Conservation (phyloP, 2,113 vertebrate genomes). For the Coptodon bakossiorum region DNA sequence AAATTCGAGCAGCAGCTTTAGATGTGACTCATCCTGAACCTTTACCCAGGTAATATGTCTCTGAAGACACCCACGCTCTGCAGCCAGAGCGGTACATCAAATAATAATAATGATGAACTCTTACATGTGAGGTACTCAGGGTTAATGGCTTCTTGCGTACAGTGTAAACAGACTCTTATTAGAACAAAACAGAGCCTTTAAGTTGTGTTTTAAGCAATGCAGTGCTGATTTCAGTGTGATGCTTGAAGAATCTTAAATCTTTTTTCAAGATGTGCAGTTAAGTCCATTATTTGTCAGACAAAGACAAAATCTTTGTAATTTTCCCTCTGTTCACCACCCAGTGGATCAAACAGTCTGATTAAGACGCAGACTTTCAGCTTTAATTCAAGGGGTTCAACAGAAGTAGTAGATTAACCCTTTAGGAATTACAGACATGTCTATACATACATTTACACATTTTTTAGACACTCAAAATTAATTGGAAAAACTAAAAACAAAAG, state of each 20-base stretch:
- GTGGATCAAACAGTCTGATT: background rate
- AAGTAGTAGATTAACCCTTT: background rate
- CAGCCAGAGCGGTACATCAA: background rate
- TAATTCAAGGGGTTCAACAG: background rate
- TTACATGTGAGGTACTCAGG: background rate
- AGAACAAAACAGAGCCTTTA: background rate
- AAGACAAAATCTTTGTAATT: background rate
- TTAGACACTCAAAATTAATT: background rate
- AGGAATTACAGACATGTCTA: background rate
- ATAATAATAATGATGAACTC: background rate
- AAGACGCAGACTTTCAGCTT: background rate
- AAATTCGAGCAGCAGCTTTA: conserved; percentile 55
- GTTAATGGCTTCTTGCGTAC: background rate
- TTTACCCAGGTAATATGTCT: conserved; percentile 64
- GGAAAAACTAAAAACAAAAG: background rate
- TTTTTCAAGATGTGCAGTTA: background rate
- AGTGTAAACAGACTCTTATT: background rate
- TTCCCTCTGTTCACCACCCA: background rate
- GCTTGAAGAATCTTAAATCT: background rate
- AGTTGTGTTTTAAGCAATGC: background rate
- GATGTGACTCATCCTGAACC: conserved; percentile 74
- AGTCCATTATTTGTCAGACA: background rate
- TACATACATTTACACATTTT: background rate
- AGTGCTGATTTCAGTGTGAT: background rate
- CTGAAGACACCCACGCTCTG: background rate